Evolutionary conservation across 2,797 vertebrate species (phyloP).

Genomic region (Peromyscus nudipes): DNA sequence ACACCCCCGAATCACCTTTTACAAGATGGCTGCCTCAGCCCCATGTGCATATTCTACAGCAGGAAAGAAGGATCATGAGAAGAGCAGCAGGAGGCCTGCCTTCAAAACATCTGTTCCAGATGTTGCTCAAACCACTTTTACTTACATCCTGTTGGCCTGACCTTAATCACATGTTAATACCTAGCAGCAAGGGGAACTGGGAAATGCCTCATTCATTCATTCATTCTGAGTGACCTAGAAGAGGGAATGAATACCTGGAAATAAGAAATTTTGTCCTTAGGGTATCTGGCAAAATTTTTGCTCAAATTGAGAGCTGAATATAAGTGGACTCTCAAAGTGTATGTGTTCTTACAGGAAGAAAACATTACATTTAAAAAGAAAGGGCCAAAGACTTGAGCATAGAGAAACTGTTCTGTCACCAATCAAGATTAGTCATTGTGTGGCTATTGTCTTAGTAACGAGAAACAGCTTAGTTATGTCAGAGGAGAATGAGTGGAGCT

Average conservation of each 20-base stretch:
- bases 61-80: neutral
- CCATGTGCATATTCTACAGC: neutral
- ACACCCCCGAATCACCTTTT: neutral
- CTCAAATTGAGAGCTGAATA: neutral
- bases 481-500: neutral
- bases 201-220: neutral
- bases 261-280: neutral
- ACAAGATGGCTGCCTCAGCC: neutral
- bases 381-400: neutral
- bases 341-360: neutral
- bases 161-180: neutral
- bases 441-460: neutral
- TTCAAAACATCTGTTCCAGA: neutral
- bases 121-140: neutral
- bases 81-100: neutral
- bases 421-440: neutral
- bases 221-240: neutral
- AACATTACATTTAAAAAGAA: neutral
- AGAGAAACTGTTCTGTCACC: neutral
- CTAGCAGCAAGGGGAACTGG: neutral
- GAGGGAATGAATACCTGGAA: neutral
- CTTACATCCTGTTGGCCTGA: neutral
- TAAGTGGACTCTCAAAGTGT: neutral
- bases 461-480: neutral
- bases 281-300: slow-evolving; percentile 27